Evolutionary conservation across 2,113 vertebrate genomes (phyloP).

Genomic region (Pterophyllum scalare): DNA sequence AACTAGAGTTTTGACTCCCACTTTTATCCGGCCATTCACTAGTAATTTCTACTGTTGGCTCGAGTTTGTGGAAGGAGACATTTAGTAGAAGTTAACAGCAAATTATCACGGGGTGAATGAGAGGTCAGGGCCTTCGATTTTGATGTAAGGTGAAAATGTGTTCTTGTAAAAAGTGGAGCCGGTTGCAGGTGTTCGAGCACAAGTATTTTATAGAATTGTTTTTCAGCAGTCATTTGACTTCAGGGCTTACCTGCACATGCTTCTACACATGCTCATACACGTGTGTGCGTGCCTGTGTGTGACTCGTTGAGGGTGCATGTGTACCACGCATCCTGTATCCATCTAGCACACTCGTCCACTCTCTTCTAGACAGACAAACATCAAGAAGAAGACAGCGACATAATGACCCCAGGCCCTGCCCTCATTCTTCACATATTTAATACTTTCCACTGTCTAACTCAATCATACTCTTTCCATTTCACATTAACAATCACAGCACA

Average conservation of each 20-base stretch:
- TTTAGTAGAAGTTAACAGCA: conserved; percentile 12
- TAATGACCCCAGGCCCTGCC: conserved; percentile 31
- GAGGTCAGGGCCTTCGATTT: conserved; percentile 34
- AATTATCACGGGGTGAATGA: conserved; percentile 26
- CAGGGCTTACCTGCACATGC: conserved; percentile 33
- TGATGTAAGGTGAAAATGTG: conserved; percentile 16
- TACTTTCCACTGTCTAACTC: conserved; percentile 48
- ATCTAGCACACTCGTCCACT: background rate
- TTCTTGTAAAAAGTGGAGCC: conserved; percentile 46
- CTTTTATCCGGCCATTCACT: background rate
- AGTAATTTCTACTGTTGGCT: background rate
- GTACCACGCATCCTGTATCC: background rate
- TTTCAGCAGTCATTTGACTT: conserved; percentile 52
- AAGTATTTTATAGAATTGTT: conserved; percentile 42
- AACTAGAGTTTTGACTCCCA: background rate
- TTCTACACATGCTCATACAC: conserved; percentile 39
- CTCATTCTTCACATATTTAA: conserved; percentile 65
- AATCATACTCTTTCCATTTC: conserved; percentile 29
- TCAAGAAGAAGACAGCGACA: conserved; percentile 8
- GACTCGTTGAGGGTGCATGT: background rate
- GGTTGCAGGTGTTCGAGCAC: conserved; percentile 42
- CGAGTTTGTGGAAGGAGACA: conserved; percentile 14
- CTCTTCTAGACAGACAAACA: background rate
- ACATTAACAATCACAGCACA: conserved; percentile 23
- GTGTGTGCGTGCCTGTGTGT: background rate